Evolutionary conservation across 2,888 invertebrate species (phyloP).

Genomic region (Scaptomyza parva): DNA sequence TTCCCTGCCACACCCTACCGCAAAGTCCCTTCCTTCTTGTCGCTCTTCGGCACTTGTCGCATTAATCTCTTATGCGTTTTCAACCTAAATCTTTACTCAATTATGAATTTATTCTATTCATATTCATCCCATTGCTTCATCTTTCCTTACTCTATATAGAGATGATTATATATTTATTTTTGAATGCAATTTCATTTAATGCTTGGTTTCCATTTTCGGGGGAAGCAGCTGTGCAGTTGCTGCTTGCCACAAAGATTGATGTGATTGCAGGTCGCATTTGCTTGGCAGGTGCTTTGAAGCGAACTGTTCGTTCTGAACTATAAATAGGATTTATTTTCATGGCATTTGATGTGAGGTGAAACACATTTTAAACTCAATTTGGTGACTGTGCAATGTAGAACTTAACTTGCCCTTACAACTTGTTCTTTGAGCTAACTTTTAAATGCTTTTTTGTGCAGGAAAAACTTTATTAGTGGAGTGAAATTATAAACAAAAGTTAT

Average conservation of each 20-base stretch:
- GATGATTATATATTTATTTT: constrained; percentile 10
- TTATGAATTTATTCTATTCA: constrained; percentile 35
- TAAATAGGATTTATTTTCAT: constrained; percentile 41
- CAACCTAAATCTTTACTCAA: constrained; percentile 26
- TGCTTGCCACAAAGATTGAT: constrained; percentile 34
- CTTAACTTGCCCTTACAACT: not conserved
- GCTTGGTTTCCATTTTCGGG: constrained; percentile 31
- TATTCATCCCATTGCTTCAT: constrained; percentile 11
- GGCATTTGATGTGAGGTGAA: constrained; percentile 5
- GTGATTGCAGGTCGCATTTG: constrained; percentile 40
- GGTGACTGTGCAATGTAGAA: not conserved
- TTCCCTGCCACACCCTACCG: constrained; percentile 22
- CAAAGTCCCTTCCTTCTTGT: constrained; percentile 3
- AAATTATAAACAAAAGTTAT: not conserved
- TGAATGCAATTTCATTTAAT: constrained; percentile 56
- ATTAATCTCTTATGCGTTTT: constrained; percentile 52
- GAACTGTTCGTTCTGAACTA: constrained; percentile 31
- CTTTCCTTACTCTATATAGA: not conserved
- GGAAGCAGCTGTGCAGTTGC: constrained; percentile 6
- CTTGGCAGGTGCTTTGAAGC: constrained; percentile 34
- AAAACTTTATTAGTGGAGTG: too few species aligned
- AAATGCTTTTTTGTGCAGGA: not conserved
- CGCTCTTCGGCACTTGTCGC: constrained; percentile 58
- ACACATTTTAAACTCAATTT: not conserved
- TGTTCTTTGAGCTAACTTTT: not conserved